Evolutionary conservation across 2,113 vertebrate species (phyloP), one percentile per base, ranked within the genome.

Genomic region (Oryzias celebensis): DNA sequence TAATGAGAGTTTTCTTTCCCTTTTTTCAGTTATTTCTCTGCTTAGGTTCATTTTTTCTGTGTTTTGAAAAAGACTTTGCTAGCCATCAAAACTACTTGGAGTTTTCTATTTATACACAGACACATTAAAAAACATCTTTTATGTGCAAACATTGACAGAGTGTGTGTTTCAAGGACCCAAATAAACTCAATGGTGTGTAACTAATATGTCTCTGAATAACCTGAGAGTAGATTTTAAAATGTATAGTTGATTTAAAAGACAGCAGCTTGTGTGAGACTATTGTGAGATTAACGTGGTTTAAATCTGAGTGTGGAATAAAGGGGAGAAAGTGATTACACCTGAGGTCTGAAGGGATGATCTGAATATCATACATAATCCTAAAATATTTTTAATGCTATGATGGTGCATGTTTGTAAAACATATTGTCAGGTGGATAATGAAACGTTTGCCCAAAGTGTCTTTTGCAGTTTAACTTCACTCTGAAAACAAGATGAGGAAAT

Each of bases 241-340:
- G 10, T 68, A 61, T 49, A 49, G 79, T 89, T 85, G 87, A 75
- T 73, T 81, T 78, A 79, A 84, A 81, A 82, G 85, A 89, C 86
- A 85, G 60, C 45, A 62, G 73, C 82, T 85, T 88, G 81, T 88
- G 86, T 81, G 78, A 74, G 69, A 87, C 81, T 87, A 82, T 82
- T 78, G 76, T 72, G 69, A 85, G 87, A 90, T 90, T 90, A 90
- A 87, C 85, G 84, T 65, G 78, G 65, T 62, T 57, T 44, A 76
- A 72, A 81, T 79, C 72, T 76, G 68, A 62, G 69, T 68, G 77
- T 75, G 79, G 83, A 85, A 73, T 70, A 28, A 73, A 68, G 71
- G 81, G 44, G 68, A 77, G 65, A 62, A 66, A 85, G 85, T 85
- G 77, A 86, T 87, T 82, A 88, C 73, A 86, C 75, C 64, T 75